Base-by-base conservation (phyloP, 2,797 vertebrate genomes). In the Acanthurus lineatus region DNA sequence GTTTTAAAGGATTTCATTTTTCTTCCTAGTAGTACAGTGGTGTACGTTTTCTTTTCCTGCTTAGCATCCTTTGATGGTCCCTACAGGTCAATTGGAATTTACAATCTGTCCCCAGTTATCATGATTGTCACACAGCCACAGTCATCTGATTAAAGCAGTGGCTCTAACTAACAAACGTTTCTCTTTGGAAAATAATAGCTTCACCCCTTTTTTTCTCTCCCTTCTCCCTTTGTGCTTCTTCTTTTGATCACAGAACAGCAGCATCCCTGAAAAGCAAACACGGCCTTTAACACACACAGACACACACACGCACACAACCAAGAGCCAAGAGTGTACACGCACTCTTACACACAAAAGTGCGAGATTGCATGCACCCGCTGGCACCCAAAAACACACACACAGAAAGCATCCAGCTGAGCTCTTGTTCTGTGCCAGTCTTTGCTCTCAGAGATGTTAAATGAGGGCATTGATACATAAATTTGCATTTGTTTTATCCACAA, bases 381-480 rank as follows among this genome's bases (percentile, higher is more conserved):
- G 49, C 78, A 73, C 53, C 48, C 63, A n/a, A 9, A 66, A 69
- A n/a, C 64, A 44, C 68, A 72, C 56, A 69, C 54, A 47, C 60
- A 69, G 4, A 74, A 61, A 35, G 66, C 71, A 82, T 80, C 83
- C 86, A 87, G 79, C 81, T 74, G 87, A 85, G 83, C 73, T 81
- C 77, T 82, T 79, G 77, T 87, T 85, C 65, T 54, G 74, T 67
- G 77, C 82, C 82, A 71, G 81, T 80, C 75, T 89, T 66, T 83
- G 74, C 75, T 86, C 79, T 79, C 73, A 28, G 63, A 73, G 60
- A 84, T 80, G 67, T 90, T 87, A 93, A 90, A 91, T 86, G 76
- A 91, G 87, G 89, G 60, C 88, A 92, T 72, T 80, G 89, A 92
- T 88, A 90, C 90, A 84, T 74, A 89, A 63, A 92, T 92, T 91